Evolutionary conservation across 2,797 vertebrate genomes (phyloP), one percentile per base, ranked within the genome.

Genomic region (Mus spretus): DNA sequence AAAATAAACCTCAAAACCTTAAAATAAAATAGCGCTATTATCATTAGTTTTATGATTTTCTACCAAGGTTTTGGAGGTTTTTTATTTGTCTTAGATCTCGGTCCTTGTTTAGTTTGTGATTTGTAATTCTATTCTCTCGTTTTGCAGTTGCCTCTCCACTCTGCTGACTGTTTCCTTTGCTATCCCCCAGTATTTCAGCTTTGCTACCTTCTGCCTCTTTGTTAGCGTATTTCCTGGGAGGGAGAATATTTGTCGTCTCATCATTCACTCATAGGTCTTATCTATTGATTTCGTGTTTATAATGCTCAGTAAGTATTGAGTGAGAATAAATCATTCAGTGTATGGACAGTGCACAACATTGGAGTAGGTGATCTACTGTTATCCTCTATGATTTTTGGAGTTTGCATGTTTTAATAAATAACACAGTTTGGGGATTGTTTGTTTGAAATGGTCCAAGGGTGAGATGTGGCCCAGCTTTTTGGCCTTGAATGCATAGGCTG

Each of bases 191-290:
- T 40, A 31, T 47, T 84, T 47, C 31, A 20, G 82, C 57, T 65
- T 84, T 84, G 40, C 31, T 37, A 55, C 13, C 65, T 22, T 28
- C 15, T 74, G 24, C 77, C 50, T 77, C 40, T 82, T 24, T 82
- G 31, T 15, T 77, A 86, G 65, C 74, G 20, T 53, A 26, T 13
- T 81, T n/a, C 63, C 50, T 67, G 34, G 24, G 7, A 78, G 61
- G 37, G 72, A 96, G 50, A 47, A 13, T 20, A 80, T 89, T 80
- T 67, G 17, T 57, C 55, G 90, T 77, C n/a, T 65, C 40, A 47
- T 81, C 85, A 92, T 50, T 81, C 80, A 90, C 40, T 79, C 14
- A 15, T 20, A 92, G 37, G 75, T 94, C 82, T 93, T 94, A 82
- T 31, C n/a, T 47, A 94, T 83, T 70, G 59, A 37, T 7, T 44